Evolutionary conservation across 2,888 invertebrate species (phyloP).

Genomic region (Timandra comae): DNA sequence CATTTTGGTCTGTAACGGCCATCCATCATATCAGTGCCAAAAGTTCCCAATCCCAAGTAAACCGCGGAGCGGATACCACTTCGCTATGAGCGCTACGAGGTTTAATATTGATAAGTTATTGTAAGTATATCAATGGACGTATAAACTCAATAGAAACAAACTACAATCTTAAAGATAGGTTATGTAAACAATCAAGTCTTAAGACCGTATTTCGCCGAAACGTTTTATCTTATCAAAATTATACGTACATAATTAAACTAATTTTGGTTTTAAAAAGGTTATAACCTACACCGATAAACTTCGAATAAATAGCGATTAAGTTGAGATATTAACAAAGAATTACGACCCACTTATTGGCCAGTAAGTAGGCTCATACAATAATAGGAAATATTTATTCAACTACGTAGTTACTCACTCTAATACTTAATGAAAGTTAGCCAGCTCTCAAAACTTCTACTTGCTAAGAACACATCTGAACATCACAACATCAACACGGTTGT

Average conservation of each 20-base stretch:
- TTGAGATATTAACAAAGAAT: constrained; percentile 22
- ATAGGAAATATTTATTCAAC: too few relatives aligned
- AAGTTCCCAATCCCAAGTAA: too few relatives aligned
- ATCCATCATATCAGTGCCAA: too few relatives aligned
- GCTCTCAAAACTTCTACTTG: background rate
- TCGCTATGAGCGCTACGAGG: too few relatives aligned
- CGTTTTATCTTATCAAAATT: constrained; percentile 40
- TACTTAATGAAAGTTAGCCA: background rate
- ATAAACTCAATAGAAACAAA: too few relatives aligned
- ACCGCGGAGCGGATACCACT: too few relatives aligned
- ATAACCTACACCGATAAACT: constrained; percentile 51
- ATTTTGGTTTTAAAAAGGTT: constrained; percentile 51
- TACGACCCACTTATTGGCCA: constrained; percentile 21
- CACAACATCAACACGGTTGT: too few relatives aligned
- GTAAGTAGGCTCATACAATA: background rate
- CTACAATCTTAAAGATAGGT: background rate
- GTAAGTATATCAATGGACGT: too few relatives aligned
- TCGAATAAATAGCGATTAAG: constrained; percentile 36
- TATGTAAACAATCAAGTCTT: constrained; percentile 12
- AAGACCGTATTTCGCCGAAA: constrained; percentile 14
- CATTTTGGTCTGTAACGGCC: too few relatives aligned
- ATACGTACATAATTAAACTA: constrained; percentile 41
- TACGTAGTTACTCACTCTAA: too few relatives aligned
- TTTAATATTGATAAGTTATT: too few relatives aligned
- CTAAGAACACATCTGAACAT: background rate